Conservation (phyloP, 2,113 vertebrate genomes). For the Desmodus rotundus region DNA sequence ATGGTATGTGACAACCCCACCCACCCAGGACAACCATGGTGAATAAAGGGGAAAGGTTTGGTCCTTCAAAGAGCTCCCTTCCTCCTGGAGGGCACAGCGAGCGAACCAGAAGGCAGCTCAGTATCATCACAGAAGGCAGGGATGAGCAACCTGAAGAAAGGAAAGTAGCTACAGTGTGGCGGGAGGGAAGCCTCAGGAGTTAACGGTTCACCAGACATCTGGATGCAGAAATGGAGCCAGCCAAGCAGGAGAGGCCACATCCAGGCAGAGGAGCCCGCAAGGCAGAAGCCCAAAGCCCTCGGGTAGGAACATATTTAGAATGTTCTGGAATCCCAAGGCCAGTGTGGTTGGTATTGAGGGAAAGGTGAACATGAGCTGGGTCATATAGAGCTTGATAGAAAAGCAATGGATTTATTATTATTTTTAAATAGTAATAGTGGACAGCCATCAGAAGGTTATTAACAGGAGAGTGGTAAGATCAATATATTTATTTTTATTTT, state of each 20-base stretch:
- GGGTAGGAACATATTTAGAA: neutral
- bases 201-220: too few species aligned
- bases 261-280: neutral
- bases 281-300: neutral
- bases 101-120: neutral
- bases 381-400: neutral
- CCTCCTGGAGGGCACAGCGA: neutral
- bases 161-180: neutral
- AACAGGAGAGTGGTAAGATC: neutral
- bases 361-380: neutral
- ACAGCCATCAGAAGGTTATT: neutral
- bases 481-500: neutral
- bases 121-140: neutral
- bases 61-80: neutral
- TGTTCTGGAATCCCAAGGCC: neutral
- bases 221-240: neutral
- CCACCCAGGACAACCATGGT: neutral
- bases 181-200: too few species aligned
- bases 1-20: neutral
- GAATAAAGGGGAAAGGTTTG: neutral
- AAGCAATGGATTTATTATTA: neutral
- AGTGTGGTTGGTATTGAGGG: neutral
- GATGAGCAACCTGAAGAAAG: neutral
- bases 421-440: too few species aligned
- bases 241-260: neutral